Percentiles rank a stretch among this genome's conserved stretches.
phyloP scores from a whole-genome alignment of 2,113 vertebrate genomes.

The Atrichornis clamosus region DNA sequence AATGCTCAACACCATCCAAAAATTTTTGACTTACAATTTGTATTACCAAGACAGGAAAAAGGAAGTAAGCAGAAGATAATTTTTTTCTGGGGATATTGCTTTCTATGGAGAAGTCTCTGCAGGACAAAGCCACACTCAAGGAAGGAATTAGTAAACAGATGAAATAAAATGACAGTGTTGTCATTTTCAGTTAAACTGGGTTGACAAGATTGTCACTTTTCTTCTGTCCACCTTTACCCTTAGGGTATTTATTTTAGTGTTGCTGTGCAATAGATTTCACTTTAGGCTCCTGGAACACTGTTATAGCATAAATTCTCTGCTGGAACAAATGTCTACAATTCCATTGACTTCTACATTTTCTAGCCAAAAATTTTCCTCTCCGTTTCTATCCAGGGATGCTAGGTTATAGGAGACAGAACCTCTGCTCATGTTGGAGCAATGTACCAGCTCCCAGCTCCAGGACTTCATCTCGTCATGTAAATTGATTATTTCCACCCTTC shows the following conservation, averaged over 20 bases:
- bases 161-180: background rate
- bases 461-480: background rate
- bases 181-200: background rate
- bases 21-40: background rate
- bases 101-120: background rate
- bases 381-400: background rate
- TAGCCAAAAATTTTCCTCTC: background rate
- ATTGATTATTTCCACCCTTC: conserved; percentile 51
- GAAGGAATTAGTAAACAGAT: background rate
- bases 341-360: background rate
- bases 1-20: background rate
- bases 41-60: background rate
- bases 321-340: background rate
- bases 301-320: background rate
- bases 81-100: background rate
- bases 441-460: background rate
- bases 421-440: background rate
- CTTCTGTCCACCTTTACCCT: background rate
- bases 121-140: background rate
- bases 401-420: background rate
- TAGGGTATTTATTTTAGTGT: background rate
- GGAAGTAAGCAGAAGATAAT: background rate
- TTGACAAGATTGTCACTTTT: conserved; percentile 16
- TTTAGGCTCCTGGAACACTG: background rate
- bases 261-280: background rate